phyloP scores from a whole-genome alignment of 2,113 vertebrate genomes.

The Carettochelys insculpta region DNA sequence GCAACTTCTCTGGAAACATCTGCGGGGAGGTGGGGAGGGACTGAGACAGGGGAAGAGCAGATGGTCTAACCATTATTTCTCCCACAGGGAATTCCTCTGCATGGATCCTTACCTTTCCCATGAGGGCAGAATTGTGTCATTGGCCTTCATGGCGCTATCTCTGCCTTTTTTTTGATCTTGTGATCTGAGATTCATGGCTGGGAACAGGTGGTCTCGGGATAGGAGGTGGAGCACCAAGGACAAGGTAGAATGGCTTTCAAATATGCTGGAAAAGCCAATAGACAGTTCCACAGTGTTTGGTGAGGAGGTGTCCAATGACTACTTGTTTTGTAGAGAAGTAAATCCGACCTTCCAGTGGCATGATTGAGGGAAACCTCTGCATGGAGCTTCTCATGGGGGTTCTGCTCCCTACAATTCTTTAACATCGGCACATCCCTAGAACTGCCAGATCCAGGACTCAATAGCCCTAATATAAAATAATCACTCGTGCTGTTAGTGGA shows the following conservation, averaged over 20 bases:
- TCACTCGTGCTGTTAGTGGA: background rate
- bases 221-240: background rate
- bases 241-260: background rate
- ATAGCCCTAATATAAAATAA: background rate
- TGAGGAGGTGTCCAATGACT: background rate
- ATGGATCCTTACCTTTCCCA: background rate
- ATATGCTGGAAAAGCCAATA: background rate
- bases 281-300: background rate
- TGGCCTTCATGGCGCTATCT: background rate
- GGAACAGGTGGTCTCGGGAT: background rate
- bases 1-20: background rate
- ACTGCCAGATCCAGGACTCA: background rate
- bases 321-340: background rate
- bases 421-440: background rate
- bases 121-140: background rate
- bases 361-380: background rate
- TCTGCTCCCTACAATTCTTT: background rate
- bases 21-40: no score
- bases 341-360: background rate
- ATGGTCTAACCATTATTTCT: background rate
- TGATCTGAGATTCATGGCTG: background rate
- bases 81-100: background rate
- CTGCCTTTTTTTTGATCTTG: background rate
- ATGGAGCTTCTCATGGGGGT: background rate
- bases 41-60: no score